Evolutionary conservation across 2,113 vertebrate species (phyloP), one percentile per base, ranked within the genome.

Genomic region (Tympanuchus pallidicinctus): DNA sequence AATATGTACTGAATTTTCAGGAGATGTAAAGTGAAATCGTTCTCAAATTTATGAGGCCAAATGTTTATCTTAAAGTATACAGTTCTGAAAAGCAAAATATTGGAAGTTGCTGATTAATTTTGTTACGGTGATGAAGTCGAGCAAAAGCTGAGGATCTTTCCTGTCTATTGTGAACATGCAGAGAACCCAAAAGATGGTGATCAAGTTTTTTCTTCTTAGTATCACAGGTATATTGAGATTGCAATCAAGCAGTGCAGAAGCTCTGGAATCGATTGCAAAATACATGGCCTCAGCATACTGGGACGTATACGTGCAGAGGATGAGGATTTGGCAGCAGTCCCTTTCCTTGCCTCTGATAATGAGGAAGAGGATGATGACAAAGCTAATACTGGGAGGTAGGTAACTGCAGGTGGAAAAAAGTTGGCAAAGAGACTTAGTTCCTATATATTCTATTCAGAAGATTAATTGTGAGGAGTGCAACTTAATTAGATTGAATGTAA

Each of bases 361-460:
- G 99, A 99, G 85, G 99, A 99, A 88, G 99, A 99, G n/a, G 99
- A 99, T 2, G 99, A 99, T 2, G 99, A 99, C 63, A 99, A 99
- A 97, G 97, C 98, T 13, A 97, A 97, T n/a, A 98, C 98, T n/a
- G 99, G 99, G 59, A 99, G 99, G 99, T 99, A 74, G 61, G 96
- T 54, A 60, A 65, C 48, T 70, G 8, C 8, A 56, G 25, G n/a
- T n/a, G 11, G 2, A 1, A 16, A 10, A 3, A 5, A 65, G 72
- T 8, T 65, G 2, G 4, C 17, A 4, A 59, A 40, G 25, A 79
- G 22, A 30, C 25, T 57, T 43, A 11, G 4, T 81, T 13, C 40
- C 6, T 66, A 0, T 52, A 7, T 73, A 57, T 18, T 76, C 28
- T 21, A 38, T 7, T 22, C 25, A 65, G 59, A n/a, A 52, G 34